Evolutionary conservation across 2,113 vertebrate genomes (phyloP).

Genomic region (Ameiurus melas): DNA sequence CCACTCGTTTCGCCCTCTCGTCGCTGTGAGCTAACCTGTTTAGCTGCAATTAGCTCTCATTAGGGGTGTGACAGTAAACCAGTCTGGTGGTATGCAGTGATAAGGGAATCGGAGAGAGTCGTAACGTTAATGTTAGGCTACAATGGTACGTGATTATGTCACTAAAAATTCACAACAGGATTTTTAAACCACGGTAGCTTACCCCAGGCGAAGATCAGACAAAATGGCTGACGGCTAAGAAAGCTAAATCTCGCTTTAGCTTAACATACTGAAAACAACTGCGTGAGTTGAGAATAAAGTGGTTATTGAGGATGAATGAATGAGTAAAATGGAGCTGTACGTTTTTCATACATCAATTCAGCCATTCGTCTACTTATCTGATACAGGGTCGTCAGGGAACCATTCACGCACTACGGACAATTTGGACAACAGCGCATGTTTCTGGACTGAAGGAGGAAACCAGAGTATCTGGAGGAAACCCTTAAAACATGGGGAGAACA

Average conservation of each 20-base stretch:
- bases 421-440: no score
- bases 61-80: slow-evolving; percentile 26
- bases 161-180: background rate
- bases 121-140: background rate
- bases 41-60: slow-evolving; percentile 28
- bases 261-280: background rate
- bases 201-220: background rate
- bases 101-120: slow-evolving; percentile 2
- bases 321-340: background rate
- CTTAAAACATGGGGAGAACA: no score
- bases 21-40: slow-evolving; percentile 17
- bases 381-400: no score
- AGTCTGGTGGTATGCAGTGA: slow-evolving; percentile 5
- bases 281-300: background rate
- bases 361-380: background rate
- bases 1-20: background rate
- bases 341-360: background rate
- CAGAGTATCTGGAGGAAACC: no score
- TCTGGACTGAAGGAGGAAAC: no score
- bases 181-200: background rate
- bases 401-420: no score
- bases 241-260: background rate
- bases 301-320: background rate
- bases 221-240: background rate
- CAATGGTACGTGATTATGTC: background rate